Evolutionary conservation across 2,888 invertebrate genomes (phyloP).

Genomic region (Aphodius sticticus): DNA sequence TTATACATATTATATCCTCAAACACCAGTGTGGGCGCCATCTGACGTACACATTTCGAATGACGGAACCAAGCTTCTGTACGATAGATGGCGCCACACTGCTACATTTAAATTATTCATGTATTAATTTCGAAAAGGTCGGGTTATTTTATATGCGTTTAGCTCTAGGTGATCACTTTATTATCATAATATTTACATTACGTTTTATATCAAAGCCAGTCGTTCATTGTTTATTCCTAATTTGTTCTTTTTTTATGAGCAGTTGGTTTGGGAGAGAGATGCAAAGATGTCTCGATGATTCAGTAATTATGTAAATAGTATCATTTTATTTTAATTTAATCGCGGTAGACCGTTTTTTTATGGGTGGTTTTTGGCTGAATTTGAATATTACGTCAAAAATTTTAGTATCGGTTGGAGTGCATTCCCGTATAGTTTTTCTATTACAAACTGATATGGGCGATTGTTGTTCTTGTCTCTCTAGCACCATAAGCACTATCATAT

Average conservation of each 20-base stretch:
- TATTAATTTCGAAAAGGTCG: not conserved
- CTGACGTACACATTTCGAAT: no score
- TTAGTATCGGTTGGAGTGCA: not conserved
- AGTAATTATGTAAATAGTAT: not conserved
- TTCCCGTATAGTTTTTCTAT: not conserved
- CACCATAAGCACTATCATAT: not conserved
- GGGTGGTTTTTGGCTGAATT: not conserved
- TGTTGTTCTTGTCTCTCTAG: not conserved
- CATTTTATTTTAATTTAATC: not conserved
- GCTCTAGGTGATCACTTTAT: not conserved
- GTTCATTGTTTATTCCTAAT: not conserved
- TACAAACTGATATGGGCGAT: not conserved
- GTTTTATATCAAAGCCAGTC: not conserved
- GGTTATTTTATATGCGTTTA: not conserved
- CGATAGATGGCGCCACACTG: not conserved
- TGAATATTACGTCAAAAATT: not conserved
- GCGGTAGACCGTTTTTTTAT: no score
- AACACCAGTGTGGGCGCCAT: no score
- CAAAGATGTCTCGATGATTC: not conserved
- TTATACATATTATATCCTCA: no score
- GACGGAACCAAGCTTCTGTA: not conserved
- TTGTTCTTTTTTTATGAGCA: not conserved
- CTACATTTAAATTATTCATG: not conserved
- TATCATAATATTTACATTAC: slow-evolving; percentile 4
- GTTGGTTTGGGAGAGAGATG: not conserved